phyloP scores from a whole-genome alignment of 1,140 invertebrate species.

The Lordiphosa clarofinis region DNA sequence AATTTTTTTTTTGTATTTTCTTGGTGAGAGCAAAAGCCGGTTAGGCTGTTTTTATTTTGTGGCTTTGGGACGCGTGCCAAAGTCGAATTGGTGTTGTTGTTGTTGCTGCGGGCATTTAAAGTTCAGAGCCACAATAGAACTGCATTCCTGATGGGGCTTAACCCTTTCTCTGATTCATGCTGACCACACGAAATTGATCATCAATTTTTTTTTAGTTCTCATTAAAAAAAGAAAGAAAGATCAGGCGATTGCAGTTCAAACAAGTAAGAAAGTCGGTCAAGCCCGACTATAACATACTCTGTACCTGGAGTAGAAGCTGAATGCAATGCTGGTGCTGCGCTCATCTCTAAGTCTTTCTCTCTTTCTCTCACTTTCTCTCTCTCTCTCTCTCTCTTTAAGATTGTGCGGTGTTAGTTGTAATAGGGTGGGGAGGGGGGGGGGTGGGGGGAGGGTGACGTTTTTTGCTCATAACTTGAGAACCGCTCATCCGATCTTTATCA shows the following conservation, averaged over 20 bases:
- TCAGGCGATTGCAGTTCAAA: constrained; percentile 52
- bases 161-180: constrained; percentile 38
- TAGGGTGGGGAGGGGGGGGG: too few species aligned
- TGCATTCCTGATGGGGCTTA: constrained; percentile 39
- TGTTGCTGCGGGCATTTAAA: constrained; percentile 11
- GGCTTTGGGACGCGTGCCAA: constrained; percentile 55
- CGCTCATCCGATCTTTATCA: too few species aligned
- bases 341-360: too few species aligned
- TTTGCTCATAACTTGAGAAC: too few species aligned
- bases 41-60: constrained; percentile 41
- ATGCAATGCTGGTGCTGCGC: too few species aligned
- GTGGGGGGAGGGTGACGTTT: too few species aligned
- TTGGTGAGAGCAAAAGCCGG: constrained; percentile 50
- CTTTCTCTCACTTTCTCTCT: too few species aligned
- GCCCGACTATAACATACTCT: too few species aligned
- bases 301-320: too few species aligned
- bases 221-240: constrained; percentile 23
- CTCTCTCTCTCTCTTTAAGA: too few species aligned
- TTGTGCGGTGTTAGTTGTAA: too few species aligned
- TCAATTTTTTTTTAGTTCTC: constrained; percentile 28
- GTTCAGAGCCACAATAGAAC: constrained; percentile 15
- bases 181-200: constrained; percentile 33
- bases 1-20: constrained; percentile 31
- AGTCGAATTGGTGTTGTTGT: constrained; percentile 16
- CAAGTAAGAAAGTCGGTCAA: too few species aligned